These are phyloP conservation scores for Invenusta paracnida DNA, from an alignment of 2,888 invertebrate genomes.

Conservation along the genomic window DNA sequence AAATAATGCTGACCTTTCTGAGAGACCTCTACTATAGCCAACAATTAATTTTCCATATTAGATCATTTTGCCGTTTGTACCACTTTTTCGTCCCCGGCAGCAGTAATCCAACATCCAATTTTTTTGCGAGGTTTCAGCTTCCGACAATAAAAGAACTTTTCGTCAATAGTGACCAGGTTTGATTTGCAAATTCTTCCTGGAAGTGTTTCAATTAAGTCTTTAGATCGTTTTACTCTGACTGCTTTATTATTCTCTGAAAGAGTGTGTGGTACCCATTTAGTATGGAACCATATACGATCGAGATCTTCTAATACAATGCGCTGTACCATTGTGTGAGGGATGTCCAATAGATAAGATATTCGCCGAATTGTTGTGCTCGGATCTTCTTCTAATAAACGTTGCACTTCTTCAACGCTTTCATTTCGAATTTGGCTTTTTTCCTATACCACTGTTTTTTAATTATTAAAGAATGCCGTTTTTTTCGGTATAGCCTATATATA, in stretches of 20 bases:
- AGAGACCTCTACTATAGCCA: not conserved
- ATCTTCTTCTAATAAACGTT: not conserved
- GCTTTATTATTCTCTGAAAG: slow-evolving; percentile 18
- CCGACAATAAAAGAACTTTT: slow-evolving; percentile 21
- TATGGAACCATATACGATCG: not conserved
- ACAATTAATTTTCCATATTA: not conserved
- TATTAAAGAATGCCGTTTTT: too few species aligned
- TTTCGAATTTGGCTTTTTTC: not conserved
- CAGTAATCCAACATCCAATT: slow-evolving; percentile 4
- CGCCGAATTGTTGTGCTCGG: not conserved
- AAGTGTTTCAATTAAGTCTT: slow-evolving; percentile 26
- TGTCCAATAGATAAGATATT: not conserved
- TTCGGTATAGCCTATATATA: too few species aligned
- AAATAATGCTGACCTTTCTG: not conserved
- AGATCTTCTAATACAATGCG: not conserved
- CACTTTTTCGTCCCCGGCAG: not conserved
- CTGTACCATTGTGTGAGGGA: not conserved
- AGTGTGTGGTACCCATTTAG: slow-evolving; percentile 29
- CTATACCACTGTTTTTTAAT: too few species aligned
- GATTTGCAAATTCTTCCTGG: slow-evolving; percentile 16
- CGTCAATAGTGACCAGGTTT: not conserved
- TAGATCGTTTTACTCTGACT: not conserved
- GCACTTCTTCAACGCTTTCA: not conserved
- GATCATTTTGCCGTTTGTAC: not conserved
- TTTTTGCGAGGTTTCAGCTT: not conserved